These are phyloP conservation scores for Drosophila pruinosa DNA, from an alignment of 1,140 invertebrate genomes.

Conservation along the genomic window DNA sequence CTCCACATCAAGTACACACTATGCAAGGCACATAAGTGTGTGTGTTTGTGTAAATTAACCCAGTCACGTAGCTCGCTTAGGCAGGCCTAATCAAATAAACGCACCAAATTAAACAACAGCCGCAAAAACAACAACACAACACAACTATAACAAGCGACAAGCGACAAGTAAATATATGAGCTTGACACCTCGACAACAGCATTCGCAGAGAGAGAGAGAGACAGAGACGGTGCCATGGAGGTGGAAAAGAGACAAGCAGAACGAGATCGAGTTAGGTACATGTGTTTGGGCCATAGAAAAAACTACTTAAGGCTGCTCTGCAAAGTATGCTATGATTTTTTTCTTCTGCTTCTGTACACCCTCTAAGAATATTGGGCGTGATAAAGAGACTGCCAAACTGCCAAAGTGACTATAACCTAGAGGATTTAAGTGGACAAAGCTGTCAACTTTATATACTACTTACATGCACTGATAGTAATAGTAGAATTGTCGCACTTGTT, in stretches of 20 bases:
- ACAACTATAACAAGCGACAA: conserved; percentile 20
- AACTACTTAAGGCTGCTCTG: conserved; percentile 21
- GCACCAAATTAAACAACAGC: conserved; percentile 73
- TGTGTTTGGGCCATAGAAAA: background rate
- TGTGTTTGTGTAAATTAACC: conserved; percentile 63
- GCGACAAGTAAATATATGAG: conserved; percentile 70
- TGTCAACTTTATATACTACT: too few relatives aligned
- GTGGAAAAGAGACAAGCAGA: background rate
- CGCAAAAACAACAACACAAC: conserved; percentile 28
- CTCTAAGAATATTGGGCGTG: too few relatives aligned
- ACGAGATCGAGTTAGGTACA: conserved; percentile 2
- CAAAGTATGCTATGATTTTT: conserved; percentile 25
- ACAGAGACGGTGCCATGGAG: background rate
- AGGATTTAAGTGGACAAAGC: too few relatives aligned
- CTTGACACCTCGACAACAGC: conserved; percentile 54
- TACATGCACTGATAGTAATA: too few relatives aligned
- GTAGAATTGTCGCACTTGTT: background rate
- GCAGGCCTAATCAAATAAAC: conserved; percentile 75
- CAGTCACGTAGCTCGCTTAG: conserved; percentile 73
- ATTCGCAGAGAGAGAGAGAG: conserved; percentile 12
- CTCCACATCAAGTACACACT: conserved; percentile 39
- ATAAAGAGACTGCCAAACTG: background rate
- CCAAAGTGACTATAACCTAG: too few relatives aligned
- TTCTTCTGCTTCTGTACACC: background rate
- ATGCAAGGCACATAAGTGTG: background rate